phyloP scores from a whole-genome alignment of 2,797 vertebrate genomes.

The Sebastes matsubarae region DNA sequence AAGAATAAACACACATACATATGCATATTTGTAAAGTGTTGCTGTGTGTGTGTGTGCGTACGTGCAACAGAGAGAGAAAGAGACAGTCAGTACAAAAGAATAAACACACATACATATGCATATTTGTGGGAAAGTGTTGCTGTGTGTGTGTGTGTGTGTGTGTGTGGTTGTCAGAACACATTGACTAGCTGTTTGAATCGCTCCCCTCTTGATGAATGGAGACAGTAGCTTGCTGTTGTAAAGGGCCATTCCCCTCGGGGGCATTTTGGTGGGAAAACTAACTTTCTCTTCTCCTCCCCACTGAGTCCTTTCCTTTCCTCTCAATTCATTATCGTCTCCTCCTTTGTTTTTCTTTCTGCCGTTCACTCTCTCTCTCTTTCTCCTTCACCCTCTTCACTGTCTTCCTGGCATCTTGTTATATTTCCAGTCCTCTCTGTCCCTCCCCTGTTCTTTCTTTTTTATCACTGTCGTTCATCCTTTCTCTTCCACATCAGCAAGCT shows the following conservation, averaged over 20 bases:
- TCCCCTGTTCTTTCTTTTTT: background rate
- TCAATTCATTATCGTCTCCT: conserved; percentile 19
- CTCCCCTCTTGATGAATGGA: conserved; percentile 39
- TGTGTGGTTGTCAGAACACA: conserved; percentile 37
- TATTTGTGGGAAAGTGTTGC: background rate
- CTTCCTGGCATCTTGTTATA: conserved; percentile 2
- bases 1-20: background rate
- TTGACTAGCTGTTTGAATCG: conserved; percentile 10
- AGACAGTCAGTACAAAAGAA: background rate
- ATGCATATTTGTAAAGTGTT: background rate
- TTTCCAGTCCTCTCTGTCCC: background rate
- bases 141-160: background rate
- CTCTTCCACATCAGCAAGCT: conserved; percentile 9
- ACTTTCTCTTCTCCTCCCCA: conserved; percentile 29
- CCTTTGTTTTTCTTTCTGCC: background rate
- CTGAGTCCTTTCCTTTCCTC: background rate
- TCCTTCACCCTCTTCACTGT: background rate
- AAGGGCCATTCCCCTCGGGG: conserved; percentile 10
- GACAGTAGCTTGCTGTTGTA: conserved; percentile 51
- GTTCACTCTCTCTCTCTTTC: background rate
- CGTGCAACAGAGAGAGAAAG: background rate
- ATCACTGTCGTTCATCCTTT: background rate
- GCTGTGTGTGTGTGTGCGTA: no score
- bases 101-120: background rate
- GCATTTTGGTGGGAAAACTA: conserved; percentile 39